Percentiles rank a stretch among this genome's conserved stretches.
These are phyloP conservation scores for Hirudinaria manillensis DNA, from an alignment of 2,888 invertebrate genomes.

Conservation along the genomic window DNA sequence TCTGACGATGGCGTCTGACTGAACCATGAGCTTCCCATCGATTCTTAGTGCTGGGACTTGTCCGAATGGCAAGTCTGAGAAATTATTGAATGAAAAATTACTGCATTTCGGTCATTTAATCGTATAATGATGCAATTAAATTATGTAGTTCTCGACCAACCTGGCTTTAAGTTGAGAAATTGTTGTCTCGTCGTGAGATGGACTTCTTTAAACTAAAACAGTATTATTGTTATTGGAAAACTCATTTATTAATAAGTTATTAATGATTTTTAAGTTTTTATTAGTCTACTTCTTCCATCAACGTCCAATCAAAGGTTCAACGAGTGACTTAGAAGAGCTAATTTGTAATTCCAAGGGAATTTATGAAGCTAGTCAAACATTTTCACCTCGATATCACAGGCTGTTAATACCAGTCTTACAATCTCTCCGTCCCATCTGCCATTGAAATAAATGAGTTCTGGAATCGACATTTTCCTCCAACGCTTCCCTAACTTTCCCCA, in stretches of 20 bases:
- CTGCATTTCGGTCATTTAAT: too few relatives aligned
- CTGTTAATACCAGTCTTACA: slow-evolving; percentile 24
- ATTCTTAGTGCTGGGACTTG: slow-evolving; percentile 30
- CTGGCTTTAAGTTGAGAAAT: slow-evolving; percentile 20
- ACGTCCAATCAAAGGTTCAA: too few relatives aligned
- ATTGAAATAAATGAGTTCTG: slow-evolving; percentile 30
- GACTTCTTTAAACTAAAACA: slow-evolving; percentile 20
- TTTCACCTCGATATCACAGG: slow-evolving; percentile 22
- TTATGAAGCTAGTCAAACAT: too few relatives aligned
- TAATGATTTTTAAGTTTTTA: neutral
- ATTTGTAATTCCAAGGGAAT: neutral
- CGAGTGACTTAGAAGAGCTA: too few relatives aligned
- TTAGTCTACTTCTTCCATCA: too few relatives aligned
- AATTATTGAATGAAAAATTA: neutral
- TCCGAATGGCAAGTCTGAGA: slow-evolving; percentile 20
- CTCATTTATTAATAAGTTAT: neutral
- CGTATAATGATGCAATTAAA: neutral
- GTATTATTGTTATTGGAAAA: neutral
- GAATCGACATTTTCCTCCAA: slow-evolving; percentile 9
- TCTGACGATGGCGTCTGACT: slow-evolving; percentile 28
- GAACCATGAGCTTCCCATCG: slow-evolving; percentile 20
- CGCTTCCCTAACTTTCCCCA: too few relatives aligned
- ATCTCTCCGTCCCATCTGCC: slow-evolving; percentile 31
- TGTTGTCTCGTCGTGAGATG: slow-evolving; percentile 21
- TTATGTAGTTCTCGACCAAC: neutral